Base-by-base conservation (phyloP, 2,888 invertebrate genomes). In the Nephrotoma appendiculata region DNA sequence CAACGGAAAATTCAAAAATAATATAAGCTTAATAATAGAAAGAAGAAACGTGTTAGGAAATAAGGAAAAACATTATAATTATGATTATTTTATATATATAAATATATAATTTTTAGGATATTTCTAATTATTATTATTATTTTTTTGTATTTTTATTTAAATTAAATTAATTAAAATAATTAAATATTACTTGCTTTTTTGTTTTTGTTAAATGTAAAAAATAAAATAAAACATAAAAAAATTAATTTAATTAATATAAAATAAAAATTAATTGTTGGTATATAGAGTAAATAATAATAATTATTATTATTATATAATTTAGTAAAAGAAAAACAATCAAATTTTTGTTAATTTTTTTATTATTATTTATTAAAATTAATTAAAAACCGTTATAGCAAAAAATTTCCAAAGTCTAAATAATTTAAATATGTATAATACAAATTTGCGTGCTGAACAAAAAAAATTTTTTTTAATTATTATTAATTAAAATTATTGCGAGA, bases 1-100 rank as follows among this genome's bases (percentile, higher is more conserved):
- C 91, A 91, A 88, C 89, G 91, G 88, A 91, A 91, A 89, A 90
- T 90, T 89, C 90, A 90, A 87, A 91, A 91, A 91, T 84, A 84
- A 84, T 84, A 84, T 84, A 84, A 84, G 84, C 41, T 84, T 84
- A 84, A 84, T 84, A 84, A 84, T 84, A 84, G 19, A 43, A 84
- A 15, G 84, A 84, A 84, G 84, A 84, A 84, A 84, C 41, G 43
- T 84, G 41, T 43, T 84, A 84, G 84, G 42, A 84, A 84, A 84
- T 84, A 84, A 84, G 84, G n/a, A 1, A 71, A 15, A 6, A 84
- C 11, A 42, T 83, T 52, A 41, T 83, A n/a, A 42, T 84, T 86
- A 44, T 44, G 44, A 44, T 86, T 86, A 42, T 86, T 86, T 86
- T 86, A 85, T 85, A 85, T 85, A 85, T n/a, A 84, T 19, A 41